These are phyloP conservation scores for Oscheius sp. DNA, from an alignment of 2,888 invertebrate genomes.

Conservation along the genomic window DNA sequence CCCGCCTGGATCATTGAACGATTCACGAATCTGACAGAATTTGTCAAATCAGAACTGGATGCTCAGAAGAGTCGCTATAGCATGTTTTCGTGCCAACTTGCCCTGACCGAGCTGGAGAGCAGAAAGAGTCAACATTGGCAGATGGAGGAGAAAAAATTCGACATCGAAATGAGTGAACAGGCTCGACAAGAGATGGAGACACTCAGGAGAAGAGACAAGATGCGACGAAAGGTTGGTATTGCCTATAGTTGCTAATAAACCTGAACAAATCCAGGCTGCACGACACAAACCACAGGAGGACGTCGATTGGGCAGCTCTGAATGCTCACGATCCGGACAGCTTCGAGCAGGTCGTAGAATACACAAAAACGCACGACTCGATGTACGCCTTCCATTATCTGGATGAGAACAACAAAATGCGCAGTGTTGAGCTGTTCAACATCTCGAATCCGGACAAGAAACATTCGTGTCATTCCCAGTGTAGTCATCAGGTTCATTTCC, in stretches of 20 bases:
- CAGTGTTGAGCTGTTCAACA: constrained; percentile 53
- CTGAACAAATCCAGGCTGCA: neutral
- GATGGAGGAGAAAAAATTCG: constrained; percentile 40
- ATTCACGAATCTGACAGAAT: constrained; percentile 48
- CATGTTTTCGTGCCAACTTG: constrained; percentile 57
- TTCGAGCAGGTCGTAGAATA: constrained; percentile 80
- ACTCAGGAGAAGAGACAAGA: constrained; percentile 47
- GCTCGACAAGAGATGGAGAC: constrained; percentile 50
- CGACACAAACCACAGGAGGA: constrained; percentile 16
- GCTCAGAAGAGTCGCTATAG: constrained; percentile 49
- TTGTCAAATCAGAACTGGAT: constrained; percentile 57
- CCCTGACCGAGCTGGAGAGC: constrained; percentile 49
- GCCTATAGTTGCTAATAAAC: no score
- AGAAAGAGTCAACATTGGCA: constrained; percentile 33
- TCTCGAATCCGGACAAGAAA: constrained; percentile 18
- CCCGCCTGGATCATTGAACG: constrained; percentile 55
- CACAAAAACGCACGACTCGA: constrained; percentile 87
- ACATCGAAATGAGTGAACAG: constrained; percentile 57
- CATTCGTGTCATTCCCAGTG: constrained; percentile 27
- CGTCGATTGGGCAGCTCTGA: constrained; percentile 23
- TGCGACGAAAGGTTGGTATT: constrained; percentile 14
- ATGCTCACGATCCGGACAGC: constrained; percentile 75
- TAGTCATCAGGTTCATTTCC: neutral
- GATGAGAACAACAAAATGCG: constrained; percentile 79
- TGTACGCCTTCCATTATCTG: constrained; percentile 90